Percentiles rank a stretch among this genome's conserved stretches.
Evolutionary conservation across 2,113 vertebrate genomes (phyloP).

Genomic region (Amphiprion ocellaris): DNA sequence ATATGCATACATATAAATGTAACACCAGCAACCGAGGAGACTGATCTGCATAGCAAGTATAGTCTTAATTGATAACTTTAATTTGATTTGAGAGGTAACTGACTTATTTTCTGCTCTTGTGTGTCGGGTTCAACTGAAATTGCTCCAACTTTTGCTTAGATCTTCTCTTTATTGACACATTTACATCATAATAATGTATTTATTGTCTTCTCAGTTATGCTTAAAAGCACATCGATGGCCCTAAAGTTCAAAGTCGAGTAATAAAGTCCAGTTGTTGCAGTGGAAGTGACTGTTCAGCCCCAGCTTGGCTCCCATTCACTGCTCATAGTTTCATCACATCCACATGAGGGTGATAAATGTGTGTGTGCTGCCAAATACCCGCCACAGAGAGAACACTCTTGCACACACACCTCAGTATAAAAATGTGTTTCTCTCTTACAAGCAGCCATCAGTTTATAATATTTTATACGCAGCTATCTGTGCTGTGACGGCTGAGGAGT

Average conservation of each 20-base stretch:
- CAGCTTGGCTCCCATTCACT: conserved; percentile 21
- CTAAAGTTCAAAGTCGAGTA: background rate
- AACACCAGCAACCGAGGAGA: background rate
- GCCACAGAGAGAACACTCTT: background rate
- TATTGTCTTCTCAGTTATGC: background rate
- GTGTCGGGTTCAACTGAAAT: background rate
- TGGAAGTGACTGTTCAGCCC: conserved; percentile 1
- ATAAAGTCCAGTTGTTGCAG: conserved; percentile 11
- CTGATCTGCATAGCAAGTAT: background rate
- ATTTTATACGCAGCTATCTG: too few species aligned
- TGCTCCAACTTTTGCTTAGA: background rate
- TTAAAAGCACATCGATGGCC: background rate
- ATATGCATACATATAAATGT: background rate
- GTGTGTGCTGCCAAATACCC: conserved; percentile 37
- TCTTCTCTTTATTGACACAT: background rate
- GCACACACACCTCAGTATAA: background rate
- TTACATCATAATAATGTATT: background rate
- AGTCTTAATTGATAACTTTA: too few species aligned
- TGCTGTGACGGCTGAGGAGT: too few species aligned
- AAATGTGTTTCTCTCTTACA: background rate
- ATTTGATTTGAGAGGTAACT: too few species aligned
- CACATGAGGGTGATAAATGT: conserved; percentile 49
- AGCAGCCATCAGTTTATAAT: too few species aligned
- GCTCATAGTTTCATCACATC: conserved; percentile 49
- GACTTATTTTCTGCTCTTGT: too few species aligned